A percentile compares a stretch with the other conserved stretches of the same genome.
These are phyloP conservation scores for Pollenia amentaria DNA, from an alignment of 2,888 invertebrate species.

Conservation along the genomic window DNA sequence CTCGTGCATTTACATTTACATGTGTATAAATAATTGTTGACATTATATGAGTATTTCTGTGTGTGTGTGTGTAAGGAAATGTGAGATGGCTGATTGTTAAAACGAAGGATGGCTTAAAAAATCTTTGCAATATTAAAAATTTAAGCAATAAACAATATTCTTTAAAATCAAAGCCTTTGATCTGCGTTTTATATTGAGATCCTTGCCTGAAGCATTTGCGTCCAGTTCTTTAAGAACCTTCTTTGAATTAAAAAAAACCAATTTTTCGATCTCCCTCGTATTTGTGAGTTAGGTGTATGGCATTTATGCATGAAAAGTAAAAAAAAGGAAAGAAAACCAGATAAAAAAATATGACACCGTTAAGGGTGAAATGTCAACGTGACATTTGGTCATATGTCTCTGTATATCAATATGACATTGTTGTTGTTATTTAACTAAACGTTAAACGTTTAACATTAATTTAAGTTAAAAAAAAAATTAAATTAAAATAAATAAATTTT, in stretches of 20 bases:
- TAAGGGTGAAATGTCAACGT: conserved; percentile 81
- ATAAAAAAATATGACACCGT: conserved; percentile 81
- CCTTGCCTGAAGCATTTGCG: too few relatives aligned
- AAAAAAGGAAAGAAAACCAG: conserved; percentile 40
- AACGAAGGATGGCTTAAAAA: neutral
- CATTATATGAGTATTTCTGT: conserved; percentile 24
- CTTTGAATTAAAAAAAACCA: neutral
- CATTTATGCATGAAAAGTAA: conserved; percentile 72
- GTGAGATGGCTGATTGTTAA: conserved; percentile 31
- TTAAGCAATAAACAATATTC: neutral
- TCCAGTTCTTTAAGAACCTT: neutral
- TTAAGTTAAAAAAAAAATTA: conserved; percentile 61
- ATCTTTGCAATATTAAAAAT: neutral
- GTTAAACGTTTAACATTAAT: conserved; percentile 69
- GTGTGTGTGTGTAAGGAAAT: conserved; percentile 33
- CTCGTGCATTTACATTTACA: neutral
- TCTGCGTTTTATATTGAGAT: too few relatives aligned
- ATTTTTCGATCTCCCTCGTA: conserved; percentile 17
- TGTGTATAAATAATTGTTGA: conserved; percentile 20
- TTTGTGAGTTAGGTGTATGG: conserved; percentile 75
- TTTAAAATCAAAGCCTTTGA: too few relatives aligned
- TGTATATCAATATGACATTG: conserved; percentile 57
- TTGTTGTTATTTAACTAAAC: conserved; percentile 56
- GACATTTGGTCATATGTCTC: conserved; percentile 76
- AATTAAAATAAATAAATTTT: conserved; percentile 68